Base-by-base conservation (phyloP, 2,113 vertebrate genomes). In the Emydocephalus ijimae region DNA sequence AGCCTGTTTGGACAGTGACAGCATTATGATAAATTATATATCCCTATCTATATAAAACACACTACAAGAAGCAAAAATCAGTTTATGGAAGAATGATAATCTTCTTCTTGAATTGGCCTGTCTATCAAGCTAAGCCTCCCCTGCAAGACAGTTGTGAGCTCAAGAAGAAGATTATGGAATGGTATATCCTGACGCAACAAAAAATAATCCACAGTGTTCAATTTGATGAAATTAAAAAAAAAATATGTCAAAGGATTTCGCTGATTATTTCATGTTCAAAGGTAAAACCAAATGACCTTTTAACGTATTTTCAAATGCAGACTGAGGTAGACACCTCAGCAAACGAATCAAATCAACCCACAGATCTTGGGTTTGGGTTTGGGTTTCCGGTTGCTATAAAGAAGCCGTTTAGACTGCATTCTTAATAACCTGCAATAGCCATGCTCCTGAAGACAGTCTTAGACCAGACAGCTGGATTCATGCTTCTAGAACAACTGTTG, bases 381-480 rank as follows among this genome's bases (percentile, higher is more conserved):
- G 54, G 52, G 48, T 92, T 34, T 56, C n/a, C 87, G 87, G 39
- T 23, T 89, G 39, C 52, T 8, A 8, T 6, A 39, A 93, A 93
- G 87, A 90, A 50, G 20, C 0, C 50, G 1, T 91, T 93, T 89
- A 81, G 15, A 11, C 64, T 88, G 26, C 89, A 39, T 45, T 92
- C 1, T 85, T 26, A 92, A 90, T 39, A 24, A 69, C 29, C 64
- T 93, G 89, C 54, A 90, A 90, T 89, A 20, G 29, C 1, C 52
- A 55, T 52, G 12, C 90, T 39, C 23, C 54, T 91, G 89, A 86
- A 94, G 94, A 59, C 1, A 34, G 11, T 92, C 87, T 26, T 91
- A n/a, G 52, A 93, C 86, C 52, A 64, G 87, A 81, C 3, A 93
- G 89, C 12, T 45, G 90, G 26, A 93, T 93, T 92, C 87, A 85